A percentile compares a stretch with the other conserved stretches of the same genome.
These are phyloP conservation scores for Drosophila flavopinicola DNA, from an alignment of 2,888 invertebrate genomes.

Conservation along the genomic window DNA sequence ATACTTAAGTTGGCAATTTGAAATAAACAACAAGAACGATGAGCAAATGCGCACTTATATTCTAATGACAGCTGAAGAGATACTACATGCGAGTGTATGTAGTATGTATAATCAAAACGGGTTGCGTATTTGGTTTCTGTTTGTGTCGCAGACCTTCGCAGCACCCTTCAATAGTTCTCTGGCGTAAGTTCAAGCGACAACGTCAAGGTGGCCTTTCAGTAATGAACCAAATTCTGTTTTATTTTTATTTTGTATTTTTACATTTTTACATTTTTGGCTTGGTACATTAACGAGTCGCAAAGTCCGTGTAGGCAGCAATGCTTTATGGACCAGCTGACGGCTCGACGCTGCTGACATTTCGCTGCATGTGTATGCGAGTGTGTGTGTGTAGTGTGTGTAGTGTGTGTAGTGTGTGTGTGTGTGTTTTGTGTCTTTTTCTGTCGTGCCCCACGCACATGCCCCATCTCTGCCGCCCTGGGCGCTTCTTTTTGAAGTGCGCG, in stretches of 20 bases:
- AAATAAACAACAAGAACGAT: constrained; percentile 34
- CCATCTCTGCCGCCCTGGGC: constrained; percentile 8
- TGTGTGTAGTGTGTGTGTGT: constrained; percentile 2
- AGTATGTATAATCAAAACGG: no score
- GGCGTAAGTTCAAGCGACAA: constrained; percentile 75
- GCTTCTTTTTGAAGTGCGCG: constrained; percentile 55
- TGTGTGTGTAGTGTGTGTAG: no score
- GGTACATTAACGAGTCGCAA: constrained; percentile 58
- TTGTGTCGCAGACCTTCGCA: constrained; percentile 55
- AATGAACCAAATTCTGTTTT: constrained; percentile 74
- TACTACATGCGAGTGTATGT: no score
- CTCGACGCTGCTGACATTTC: constrained; percentile 46
- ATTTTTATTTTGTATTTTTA: constrained; percentile 58
- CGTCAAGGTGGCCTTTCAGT: constrained; percentile 75
- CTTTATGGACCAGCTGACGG: constrained; percentile 71
- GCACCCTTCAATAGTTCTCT: constrained; percentile 74
- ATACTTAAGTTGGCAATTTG: constrained; percentile 36
- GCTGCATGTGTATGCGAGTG: no score
- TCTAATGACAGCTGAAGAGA: constrained; percentile 21
- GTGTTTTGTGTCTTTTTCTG: constrained; percentile 17
- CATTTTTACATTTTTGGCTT: constrained; percentile 49
- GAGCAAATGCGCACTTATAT: constrained; percentile 38
- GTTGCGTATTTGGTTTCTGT: background rate
- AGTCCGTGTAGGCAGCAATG: constrained; percentile 46
- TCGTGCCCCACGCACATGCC: constrained; percentile 16